Base-by-base conservation (phyloP, 2,888 invertebrate genomes). In the Campopleginae sp. region DNA sequence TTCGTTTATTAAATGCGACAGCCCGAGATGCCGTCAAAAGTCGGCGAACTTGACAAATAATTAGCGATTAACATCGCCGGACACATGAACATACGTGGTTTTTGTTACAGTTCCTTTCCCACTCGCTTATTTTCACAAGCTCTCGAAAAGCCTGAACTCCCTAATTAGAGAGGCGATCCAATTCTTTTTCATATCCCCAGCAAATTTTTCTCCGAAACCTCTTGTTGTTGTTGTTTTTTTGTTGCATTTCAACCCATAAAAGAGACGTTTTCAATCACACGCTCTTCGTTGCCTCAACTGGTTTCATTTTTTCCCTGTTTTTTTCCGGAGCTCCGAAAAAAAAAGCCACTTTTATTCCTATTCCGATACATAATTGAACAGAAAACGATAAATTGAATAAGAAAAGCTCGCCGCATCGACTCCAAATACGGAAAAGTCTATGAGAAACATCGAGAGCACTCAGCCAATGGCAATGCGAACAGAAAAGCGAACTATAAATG, bases 361-460 rank as follows among this genome's bases (percentile, higher is more conserved):
- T 79, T 42, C 74, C 12, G 17, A 58, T 46, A 51, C 19, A 68
- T 38, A 61, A 42, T 63, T 17, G 42, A 31, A 54, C 33, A 33
- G 42, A 80, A 33, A 77, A 72, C 66, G 66, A 77, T 84, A 80
- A 72, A 76, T 80, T 77, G 42, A 66, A 84, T 80, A 71, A 46
- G 65, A 72, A 65, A 72, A 71, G 42, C 33, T 48, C 38, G 38
- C 58, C 51, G 48, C 46, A 23, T 44, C 7, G 58, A 27, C 38
- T 54, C 76, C 75, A 77, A 77, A 84, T 77, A 84, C 63, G 80
- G 80, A 2, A 14, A 51, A 8, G 17, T 70, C n/a, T 71, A 68
- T 51, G 44, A 48, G 46, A 58, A 44, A 42, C 42, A n/a, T 27
- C 65, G 12, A 44, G 17, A 44, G 54, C 71, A 70, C 63, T 63